Percentiles rank a stretch among this genome's conserved stretches.
phyloP scores from a whole-genome alignment of 2,113 vertebrate species.

The Microtus ochrogaster region DNA sequence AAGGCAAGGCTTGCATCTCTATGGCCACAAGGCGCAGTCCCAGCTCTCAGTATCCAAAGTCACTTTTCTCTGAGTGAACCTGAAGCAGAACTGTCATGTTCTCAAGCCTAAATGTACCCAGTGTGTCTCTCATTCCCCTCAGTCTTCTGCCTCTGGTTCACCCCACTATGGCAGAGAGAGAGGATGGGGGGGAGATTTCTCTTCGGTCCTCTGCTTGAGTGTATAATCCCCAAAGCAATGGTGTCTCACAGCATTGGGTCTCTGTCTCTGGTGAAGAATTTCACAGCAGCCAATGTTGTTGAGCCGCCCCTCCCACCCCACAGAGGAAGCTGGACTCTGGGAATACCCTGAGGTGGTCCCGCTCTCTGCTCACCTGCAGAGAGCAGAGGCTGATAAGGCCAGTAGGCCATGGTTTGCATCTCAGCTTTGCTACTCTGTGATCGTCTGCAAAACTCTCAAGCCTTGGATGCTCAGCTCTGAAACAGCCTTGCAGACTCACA shows the following conservation, averaged over 20 bases:
- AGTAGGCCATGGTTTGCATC: rapidly evolving
- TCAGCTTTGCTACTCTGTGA: neutral
- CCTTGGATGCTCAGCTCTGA: neutral
- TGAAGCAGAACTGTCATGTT: neutral
- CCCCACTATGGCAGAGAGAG: neutral
- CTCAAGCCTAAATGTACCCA: neutral
- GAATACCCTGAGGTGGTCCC: rapidly evolving
- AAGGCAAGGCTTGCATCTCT: rapidly evolving
- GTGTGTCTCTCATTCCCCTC: neutral
- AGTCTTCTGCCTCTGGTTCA: neutral
- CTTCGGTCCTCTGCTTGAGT: neutral
- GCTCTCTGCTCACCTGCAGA: neutral
- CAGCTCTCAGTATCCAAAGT: rapidly evolving
- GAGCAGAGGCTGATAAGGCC: neutral
- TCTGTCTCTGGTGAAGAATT: neutral
- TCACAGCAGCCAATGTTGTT: neutral
- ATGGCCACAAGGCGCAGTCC: rapidly evolving
- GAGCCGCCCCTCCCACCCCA: no score
- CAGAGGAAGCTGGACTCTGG: neutral
- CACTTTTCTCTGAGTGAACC: slow-evolving; percentile 56
- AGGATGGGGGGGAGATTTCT: neutral
- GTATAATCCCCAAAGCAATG: neutral
- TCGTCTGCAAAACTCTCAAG: neutral
- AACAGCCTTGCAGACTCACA: neutral
- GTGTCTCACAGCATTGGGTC: rapidly evolving